Base-by-base conservation (phyloP, 2,113 vertebrate species). In the Bos javanicus region DNA sequence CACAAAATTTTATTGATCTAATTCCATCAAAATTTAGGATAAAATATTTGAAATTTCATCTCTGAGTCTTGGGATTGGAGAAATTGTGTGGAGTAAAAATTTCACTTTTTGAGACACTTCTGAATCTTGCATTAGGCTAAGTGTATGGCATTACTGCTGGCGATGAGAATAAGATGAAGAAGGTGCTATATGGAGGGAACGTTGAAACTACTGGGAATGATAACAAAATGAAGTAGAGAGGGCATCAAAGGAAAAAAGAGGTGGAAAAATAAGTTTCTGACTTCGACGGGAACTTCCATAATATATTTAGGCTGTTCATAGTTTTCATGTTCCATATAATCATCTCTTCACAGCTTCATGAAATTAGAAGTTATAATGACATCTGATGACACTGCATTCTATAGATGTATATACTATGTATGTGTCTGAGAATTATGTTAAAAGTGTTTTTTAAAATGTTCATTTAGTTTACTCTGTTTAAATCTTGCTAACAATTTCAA, bases 401-500 rank as follows among this genome's bases (percentile, higher is more conserved):
- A 76, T 87, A 91, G 6, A 62, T 56, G 5, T 43, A 67, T 46
- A 26, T 83, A 54, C 62, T 50, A 64, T 16, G 3, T 43, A 6
- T 60, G 9, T 67, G 5, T 87, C 26, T 62, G 36, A 91, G 4
- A 12, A 48, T 90, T 87, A 43, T 48, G 15, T 74, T 91, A 9
- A 78, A 52, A 33, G 10, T 81, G 46, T 23, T 33, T 48, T 87
- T 30, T 21, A 87, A 81, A 39, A 33, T 82, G 7, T 46, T 91
- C 39, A n/a, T 78, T 80, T 94, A 95, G n/a, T 9, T 76, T 64
- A 25, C 46, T 89, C 16, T 83, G 14, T 39, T 82, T 93, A 78
- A 14, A 17, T 7, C 6, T 95, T 95, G 9, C 19, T 59, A 30
- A 36, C 33, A 67, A 52, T 67, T 80, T 96, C 5, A 91, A 83